Evolutionary conservation across 2,797 vertebrate genomes (phyloP).

Genomic region (Cossypha caffra): DNA sequence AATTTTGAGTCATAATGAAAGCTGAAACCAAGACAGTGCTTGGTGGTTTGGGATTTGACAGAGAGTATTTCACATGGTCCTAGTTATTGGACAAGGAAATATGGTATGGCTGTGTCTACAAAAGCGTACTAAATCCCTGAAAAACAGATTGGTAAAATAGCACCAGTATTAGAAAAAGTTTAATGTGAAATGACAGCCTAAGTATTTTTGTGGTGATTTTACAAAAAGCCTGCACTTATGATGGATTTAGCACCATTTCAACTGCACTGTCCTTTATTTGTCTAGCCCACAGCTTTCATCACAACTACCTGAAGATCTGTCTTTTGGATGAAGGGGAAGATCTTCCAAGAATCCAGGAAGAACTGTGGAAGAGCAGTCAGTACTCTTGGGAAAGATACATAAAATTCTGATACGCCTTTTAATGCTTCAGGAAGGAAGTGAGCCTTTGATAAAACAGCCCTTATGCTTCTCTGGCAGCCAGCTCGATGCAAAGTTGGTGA

Average conservation of each 20-base stretch:
- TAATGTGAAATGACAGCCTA: neutral
- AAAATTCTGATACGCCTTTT: neutral
- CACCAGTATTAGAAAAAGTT: neutral
- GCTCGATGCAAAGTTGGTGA: neutral
- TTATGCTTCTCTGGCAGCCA: neutral
- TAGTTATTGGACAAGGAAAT: slow-evolving; percentile 42
- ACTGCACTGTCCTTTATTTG: neutral
- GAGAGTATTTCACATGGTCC: slow-evolving; percentile 48
- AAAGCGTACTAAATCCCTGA: slow-evolving; percentile 14
- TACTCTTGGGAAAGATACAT: neutral
- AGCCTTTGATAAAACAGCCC: neutral
- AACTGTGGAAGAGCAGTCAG: neutral
- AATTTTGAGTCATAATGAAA: slow-evolving; percentile 48
- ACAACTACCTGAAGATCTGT: neutral
- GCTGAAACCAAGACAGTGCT: slow-evolving; percentile 47
- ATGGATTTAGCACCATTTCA: neutral
- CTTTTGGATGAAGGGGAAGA: neutral
- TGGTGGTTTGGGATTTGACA: slow-evolving; percentile 60
- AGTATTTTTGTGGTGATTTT: neutral
- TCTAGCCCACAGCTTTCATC: neutral
- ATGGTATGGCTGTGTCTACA: neutral
- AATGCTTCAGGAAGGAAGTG: neutral
- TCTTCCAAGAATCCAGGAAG: neutral
- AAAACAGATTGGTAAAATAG: slow-evolving; percentile 26
- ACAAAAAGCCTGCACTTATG: neutral